Conservation (phyloP, 1,140 invertebrate species). For the Drosophila pachea region DNA sequence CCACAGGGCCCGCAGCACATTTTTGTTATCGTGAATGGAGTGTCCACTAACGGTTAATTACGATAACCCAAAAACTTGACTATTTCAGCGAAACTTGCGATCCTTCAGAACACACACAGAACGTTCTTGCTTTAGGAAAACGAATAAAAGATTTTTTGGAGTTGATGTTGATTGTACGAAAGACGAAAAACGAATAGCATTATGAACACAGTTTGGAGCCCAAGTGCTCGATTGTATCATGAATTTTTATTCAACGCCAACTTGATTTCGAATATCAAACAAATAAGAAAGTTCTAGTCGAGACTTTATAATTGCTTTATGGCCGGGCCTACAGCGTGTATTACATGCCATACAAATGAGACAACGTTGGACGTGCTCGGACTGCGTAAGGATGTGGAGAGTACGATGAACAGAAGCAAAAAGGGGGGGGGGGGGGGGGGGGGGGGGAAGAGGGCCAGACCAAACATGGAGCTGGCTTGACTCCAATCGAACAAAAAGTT, state of each 20-base stretch:
- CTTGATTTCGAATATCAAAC: too few relatives aligned
- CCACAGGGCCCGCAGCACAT: constrained; percentile 51
- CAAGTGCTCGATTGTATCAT: too few relatives aligned
- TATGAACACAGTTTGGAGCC: background rate
- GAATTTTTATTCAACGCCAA: constrained; percentile 34
- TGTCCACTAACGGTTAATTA: too few relatives aligned
- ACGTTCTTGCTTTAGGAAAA: too few relatives aligned
- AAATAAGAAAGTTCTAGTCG: too few relatives aligned
- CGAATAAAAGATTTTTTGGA: too few relatives aligned
- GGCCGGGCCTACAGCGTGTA: constrained; percentile 46
- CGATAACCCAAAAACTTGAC: too few relatives aligned
- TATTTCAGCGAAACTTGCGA: background rate
- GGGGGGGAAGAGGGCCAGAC: background rate
- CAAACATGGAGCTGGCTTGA: background rate
- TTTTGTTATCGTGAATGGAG: too few relatives aligned
- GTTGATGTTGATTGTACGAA: too few relatives aligned
- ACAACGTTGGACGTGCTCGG: constrained; percentile 49
- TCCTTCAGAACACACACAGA: too few relatives aligned
- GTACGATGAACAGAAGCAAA: background rate
- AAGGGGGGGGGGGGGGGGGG: too few relatives aligned
- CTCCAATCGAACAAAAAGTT: background rate
- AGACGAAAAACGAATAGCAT: constrained; percentile 36
- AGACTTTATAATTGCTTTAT: constrained; percentile 77
- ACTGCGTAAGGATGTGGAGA: constrained; percentile 23
- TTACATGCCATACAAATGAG: constrained; percentile 42